Conservation (phyloP, 2,113 vertebrate species). For the Elephantulus edwardii region DNA sequence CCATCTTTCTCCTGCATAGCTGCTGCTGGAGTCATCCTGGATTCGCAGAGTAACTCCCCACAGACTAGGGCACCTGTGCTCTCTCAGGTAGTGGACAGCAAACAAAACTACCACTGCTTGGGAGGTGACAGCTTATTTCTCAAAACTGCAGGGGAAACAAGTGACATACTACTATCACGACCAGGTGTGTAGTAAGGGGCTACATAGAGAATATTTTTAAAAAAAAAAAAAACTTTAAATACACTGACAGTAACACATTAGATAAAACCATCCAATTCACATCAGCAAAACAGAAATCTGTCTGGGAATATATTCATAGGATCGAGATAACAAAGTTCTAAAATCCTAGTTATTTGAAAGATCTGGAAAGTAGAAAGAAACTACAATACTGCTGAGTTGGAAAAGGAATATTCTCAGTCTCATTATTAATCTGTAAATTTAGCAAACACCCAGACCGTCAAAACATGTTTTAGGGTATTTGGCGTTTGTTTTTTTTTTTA, state of each 20-base stretch:
- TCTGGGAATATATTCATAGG: background rate
- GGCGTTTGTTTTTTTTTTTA: too few relatives aligned
- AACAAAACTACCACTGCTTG: slow-evolving; percentile 19
- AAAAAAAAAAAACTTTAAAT: background rate
- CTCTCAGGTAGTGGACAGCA: background rate
- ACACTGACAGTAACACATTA: background rate
- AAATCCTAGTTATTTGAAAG: background rate
- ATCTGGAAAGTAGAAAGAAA: background rate
- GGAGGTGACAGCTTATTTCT: background rate
- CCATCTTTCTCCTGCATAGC: too few relatives aligned
- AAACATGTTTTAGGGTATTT: background rate
- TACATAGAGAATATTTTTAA: background rate
- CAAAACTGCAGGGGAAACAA: background rate
- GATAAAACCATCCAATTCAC: background rate
- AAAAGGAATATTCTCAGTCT: background rate
- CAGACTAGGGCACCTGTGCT: too few relatives aligned
- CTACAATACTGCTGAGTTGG: background rate
- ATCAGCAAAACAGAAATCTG: background rate
- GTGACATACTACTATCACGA: background rate
- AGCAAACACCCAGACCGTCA: background rate
- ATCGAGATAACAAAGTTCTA: background rate
- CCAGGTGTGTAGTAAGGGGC: background rate
- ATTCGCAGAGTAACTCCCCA: too few relatives aligned
- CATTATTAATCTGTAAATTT: background rate
- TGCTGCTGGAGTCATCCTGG: too few relatives aligned